These are phyloP conservation scores for Hyperoplus immaculatus DNA, from an alignment of 2,797 vertebrate species.

Conservation along the genomic window DNA sequence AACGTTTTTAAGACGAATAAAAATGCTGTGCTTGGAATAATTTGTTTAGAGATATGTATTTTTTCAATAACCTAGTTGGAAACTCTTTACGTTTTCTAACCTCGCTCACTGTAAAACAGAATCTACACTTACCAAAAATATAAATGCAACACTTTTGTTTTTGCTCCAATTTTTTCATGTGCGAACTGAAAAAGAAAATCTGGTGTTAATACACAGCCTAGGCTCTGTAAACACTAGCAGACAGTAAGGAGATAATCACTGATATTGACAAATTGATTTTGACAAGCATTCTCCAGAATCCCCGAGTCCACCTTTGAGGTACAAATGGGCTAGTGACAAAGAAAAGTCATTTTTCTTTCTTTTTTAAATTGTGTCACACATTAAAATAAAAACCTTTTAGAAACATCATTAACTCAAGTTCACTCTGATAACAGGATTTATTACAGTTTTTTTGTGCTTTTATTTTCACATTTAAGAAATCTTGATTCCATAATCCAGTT, in stretches of 20 bases:
- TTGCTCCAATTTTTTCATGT: too few species aligned
- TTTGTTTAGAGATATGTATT: neutral
- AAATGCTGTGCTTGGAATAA: slow-evolving; percentile 10
- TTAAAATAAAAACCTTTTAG: neutral
- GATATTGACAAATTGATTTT: neutral
- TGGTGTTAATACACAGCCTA: too few species aligned
- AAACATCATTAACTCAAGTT: neutral
- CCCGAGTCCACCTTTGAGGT: neutral
- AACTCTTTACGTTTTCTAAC: neutral
- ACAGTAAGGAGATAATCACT: too few species aligned
- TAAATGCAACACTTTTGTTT: too few species aligned
- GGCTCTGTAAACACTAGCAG: too few species aligned
- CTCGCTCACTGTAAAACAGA: neutral
- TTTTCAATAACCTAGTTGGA: too few species aligned
- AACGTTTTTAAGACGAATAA: neutral
- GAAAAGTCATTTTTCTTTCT: neutral
- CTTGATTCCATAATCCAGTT: slow-evolving; percentile 2
- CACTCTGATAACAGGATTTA: neutral
- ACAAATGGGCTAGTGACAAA: neutral
- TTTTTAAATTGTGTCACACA: neutral
- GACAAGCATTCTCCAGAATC: neutral
- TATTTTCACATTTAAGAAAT: slow-evolving; percentile 38
- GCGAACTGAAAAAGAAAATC: too few species aligned
- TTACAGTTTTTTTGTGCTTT: slow-evolving; percentile 19
- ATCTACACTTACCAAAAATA: neutral